A percentile compares a stretch with the other conserved stretches of the same genome.
Conservation (phyloP, 2,888 invertebrate genomes). For the Aethes cnicana region DNA sequence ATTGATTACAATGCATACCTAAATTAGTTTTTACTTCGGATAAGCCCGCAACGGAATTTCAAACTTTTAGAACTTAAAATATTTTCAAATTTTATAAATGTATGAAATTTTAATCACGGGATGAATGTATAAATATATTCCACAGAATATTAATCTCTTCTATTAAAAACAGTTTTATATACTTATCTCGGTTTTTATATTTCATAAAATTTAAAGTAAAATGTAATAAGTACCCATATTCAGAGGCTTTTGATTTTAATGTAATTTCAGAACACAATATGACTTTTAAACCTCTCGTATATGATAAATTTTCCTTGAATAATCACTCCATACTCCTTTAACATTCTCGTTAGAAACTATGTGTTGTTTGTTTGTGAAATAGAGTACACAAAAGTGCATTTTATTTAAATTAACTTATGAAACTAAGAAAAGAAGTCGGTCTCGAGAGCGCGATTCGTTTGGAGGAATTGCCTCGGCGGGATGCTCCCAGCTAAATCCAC, state of each 20-base stretch:
- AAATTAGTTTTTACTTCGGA: constrained; percentile 18
- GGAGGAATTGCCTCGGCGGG: constrained; percentile 49
- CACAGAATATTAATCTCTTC: too few species aligned
- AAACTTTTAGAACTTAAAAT: not conserved
- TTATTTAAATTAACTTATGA: constrained; percentile 49
- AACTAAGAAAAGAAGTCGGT: constrained; percentile 52
- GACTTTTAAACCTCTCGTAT: too few species aligned
- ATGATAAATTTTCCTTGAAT: too few species aligned
- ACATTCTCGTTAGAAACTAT: not conserved
- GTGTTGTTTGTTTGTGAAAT: constrained; percentile 12
- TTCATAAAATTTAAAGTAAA: too few species aligned
- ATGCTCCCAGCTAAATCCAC: constrained; percentile 42
- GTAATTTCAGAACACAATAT: too few species aligned
- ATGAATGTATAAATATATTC: too few species aligned
- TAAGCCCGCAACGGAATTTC: not conserved
- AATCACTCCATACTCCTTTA: too few species aligned
- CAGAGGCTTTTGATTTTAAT: too few species aligned
- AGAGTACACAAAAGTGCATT: constrained; percentile 38
- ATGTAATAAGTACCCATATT: too few species aligned
- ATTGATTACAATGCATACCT: constrained; percentile 11
- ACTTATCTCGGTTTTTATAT: too few species aligned
- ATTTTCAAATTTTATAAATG: not conserved
- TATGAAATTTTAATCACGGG: not conserved
- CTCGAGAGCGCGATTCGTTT: constrained; percentile 51
- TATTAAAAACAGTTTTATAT: too few species aligned